phyloP scores from a whole-genome alignment of 2,888 invertebrate genomes.

The Morinoia aosen region DNA sequence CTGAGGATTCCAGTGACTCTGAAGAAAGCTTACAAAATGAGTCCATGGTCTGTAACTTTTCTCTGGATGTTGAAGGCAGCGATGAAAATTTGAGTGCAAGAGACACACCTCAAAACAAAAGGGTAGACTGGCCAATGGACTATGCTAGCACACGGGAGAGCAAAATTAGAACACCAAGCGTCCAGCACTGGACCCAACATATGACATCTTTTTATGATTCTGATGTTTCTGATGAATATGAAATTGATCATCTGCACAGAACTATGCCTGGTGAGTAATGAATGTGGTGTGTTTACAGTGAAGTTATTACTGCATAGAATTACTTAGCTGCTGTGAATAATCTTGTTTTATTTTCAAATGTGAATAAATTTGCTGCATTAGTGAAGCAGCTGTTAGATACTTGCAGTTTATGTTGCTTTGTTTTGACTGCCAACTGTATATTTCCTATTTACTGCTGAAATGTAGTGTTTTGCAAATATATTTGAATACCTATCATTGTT shows the following conservation, averaged over 20 bases:
- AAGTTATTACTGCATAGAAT: no score
- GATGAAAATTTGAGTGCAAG: not conserved
- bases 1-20: not conserved
- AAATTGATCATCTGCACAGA: not conserved
- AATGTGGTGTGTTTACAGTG: not conserved
- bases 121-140: not conserved
- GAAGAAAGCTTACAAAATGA: not conserved
- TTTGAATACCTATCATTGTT: no score
- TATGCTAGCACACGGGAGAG: not conserved
- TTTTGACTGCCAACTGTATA: no score
- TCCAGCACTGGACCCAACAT: conserved; percentile 12
- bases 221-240: conserved; percentile 32
- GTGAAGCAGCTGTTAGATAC: no score
- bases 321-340: no score
- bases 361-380: no score
- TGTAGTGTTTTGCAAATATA: no score
- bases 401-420: no score
- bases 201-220: conserved; percentile 49
- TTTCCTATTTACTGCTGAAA: no score
- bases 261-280: conserved; percentile 9
- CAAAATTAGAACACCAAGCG: not conserved
- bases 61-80: not conserved
- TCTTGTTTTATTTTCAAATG: no score
- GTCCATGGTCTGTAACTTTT: not conserved
- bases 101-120: not conserved